Conservation (phyloP, 2,888 invertebrate species). For the Luperina nickerlii region DNA sequence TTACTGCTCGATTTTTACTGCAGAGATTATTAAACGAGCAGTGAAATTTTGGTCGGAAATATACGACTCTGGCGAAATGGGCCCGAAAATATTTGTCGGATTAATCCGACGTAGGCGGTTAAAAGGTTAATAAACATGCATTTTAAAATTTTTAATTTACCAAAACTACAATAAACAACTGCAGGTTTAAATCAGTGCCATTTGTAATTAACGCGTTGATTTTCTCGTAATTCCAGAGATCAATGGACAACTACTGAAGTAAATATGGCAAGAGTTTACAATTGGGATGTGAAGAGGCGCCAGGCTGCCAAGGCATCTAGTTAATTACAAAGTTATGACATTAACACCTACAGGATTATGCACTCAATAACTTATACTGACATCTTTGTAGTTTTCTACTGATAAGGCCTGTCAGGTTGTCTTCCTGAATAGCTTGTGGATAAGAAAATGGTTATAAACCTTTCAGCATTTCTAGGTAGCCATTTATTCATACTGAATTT, state of each 20-base stretch:
- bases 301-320: slow-evolving; percentile 92
- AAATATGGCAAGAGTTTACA: slow-evolving; percentile 99
- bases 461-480: neutral
- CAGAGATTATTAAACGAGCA: no score
- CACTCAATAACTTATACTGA: slow-evolving; percentile 27
- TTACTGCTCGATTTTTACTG: neutral
- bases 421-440: slow-evolving; percentile 18
- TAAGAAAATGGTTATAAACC: slow-evolving; percentile 12
- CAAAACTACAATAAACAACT: neutral
- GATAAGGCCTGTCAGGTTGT: slow-evolving; percentile 8
- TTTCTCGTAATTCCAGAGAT: slow-evolving; percentile 91
- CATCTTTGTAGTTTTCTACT: slow-evolving; percentile 31
- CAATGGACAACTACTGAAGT: slow-evolving; percentile 99
- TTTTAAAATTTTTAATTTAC: neutral
- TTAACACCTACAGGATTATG: slow-evolving; percentile 21
- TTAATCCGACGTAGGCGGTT: no score
- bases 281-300: slow-evolving; percentile 98
- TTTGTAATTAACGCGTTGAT: neutral
- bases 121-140: neutral
- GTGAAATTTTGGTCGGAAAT: no score
- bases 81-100: no score
- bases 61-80: no score
- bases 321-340: slow-evolving; percentile 66
- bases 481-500: slow-evolving; percentile 7
- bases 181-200: neutral